phyloP scores from a whole-genome alignment of 2,888 invertebrate genomes.

The Acholoe squamosa region DNA sequence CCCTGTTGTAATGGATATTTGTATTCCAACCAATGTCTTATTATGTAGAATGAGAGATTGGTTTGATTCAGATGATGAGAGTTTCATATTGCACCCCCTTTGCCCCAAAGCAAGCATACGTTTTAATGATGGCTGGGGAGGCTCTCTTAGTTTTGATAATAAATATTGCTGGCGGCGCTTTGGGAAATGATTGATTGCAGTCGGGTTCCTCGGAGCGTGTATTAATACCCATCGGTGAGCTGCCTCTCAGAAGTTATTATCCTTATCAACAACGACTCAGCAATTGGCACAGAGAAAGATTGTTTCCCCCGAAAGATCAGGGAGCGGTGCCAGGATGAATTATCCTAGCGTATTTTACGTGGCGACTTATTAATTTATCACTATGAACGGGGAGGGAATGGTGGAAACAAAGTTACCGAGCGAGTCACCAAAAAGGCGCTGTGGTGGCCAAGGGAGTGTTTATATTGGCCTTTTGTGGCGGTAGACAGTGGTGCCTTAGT shows the following conservation, averaged over 20 bases:
- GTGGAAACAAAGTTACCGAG: not conserved
- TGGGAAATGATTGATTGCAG: conserved; percentile 4
- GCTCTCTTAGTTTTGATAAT: not conserved
- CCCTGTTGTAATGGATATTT: too few species aligned
- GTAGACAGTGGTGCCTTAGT: not conserved
- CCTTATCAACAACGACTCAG: conserved; percentile 3
- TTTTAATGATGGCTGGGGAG: too few species aligned
- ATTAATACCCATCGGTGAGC: not conserved
- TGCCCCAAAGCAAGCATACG: too few species aligned
- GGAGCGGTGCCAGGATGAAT: not conserved
- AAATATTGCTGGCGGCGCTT: not conserved
- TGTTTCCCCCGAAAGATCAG: not conserved
- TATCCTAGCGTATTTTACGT: not conserved
- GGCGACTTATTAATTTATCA: not conserved
- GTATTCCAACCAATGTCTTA: too few species aligned
- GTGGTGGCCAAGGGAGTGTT: not conserved
- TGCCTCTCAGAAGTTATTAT: conserved; percentile 11
- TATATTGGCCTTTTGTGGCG: not conserved
- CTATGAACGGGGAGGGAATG: not conserved
- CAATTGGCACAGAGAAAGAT: conserved; percentile 12
- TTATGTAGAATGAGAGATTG: too few species aligned
- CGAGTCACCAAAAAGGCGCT: not conserved
- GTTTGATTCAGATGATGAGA: too few species aligned
- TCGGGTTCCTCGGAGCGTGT: not conserved
- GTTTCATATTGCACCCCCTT: too few species aligned